phyloP scores from a whole-genome alignment of 2,797 vertebrate species.

The Pitangus sulphuratus region DNA sequence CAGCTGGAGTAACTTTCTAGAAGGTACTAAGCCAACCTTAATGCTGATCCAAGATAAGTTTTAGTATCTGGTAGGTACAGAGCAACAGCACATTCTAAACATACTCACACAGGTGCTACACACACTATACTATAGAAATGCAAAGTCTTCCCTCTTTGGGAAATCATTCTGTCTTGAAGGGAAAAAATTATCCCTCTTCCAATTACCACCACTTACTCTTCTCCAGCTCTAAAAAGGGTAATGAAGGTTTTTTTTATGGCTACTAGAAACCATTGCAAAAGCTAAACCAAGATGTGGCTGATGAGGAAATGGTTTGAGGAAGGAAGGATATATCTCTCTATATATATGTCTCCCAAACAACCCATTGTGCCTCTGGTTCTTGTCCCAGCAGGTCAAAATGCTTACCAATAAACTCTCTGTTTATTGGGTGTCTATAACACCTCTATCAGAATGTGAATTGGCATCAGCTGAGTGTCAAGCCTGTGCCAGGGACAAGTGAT shows the following conservation, averaged over 20 bases:
- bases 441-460: background rate
- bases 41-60: background rate
- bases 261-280: background rate
- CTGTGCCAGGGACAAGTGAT: background rate
- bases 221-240: background rate
- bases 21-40: background rate
- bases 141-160: background rate
- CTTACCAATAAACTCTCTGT: background rate
- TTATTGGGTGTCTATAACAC: background rate
- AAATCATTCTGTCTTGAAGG: background rate
- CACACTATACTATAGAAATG: background rate
- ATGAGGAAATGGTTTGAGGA: background rate
- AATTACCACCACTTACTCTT: background rate
- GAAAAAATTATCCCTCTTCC: background rate
- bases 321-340: background rate
- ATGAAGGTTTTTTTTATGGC: background rate
- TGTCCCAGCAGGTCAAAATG: background rate
- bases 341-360: background rate
- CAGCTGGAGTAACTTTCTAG: background rate
- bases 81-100: background rate
- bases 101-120: background rate
- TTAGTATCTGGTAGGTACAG: background rate
- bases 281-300: background rate
- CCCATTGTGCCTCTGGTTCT: background rate
- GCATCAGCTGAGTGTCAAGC: background rate